Evolutionary conservation across 1,140 invertebrate species (phyloP), one percentile per base, ranked within the genome.

Genomic region (Scaptomyza pallida): DNA sequence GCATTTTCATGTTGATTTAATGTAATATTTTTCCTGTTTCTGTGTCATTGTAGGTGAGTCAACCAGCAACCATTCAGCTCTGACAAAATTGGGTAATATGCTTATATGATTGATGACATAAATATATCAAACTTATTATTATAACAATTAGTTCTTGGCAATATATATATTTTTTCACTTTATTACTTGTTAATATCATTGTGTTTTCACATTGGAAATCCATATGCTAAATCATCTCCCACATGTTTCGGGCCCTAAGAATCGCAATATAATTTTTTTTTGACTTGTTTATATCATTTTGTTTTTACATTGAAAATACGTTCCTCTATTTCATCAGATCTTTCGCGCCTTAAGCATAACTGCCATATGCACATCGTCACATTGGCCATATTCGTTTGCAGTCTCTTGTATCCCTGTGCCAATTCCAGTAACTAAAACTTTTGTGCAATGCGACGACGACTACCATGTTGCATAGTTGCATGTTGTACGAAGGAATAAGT

Each of bases 391-490:
- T 65, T 57, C 43, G 30, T 64, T 55, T 21, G 40, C 30, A 9
- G 2, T 26, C 15, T 3, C 13, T 5, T 9, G 26, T 30, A 37
- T 19, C 35, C 54, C 54, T 30, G 6, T 59, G 44, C 63, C 45
- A 59, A 50, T 59, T 67, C 45, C 26, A 43, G 13, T 62, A 51
- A 69, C 48, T 50, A 56, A 68, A 69, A 69, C 37, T 69, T 72
- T 68, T 60, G 43, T 56, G 33, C 44, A 16, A n/a, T 43, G 64
- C 51, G 40, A 50, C 51, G 40, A 37, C 44, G 51, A 33, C 26
- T 21, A 44, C 30, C 35, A 17, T 15, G 55, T 59, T 61, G 56
- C 50, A 48, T 61, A n/a, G 3, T 37, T 37, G 1, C n/a, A n/a
- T 37, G 33, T 12, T 37, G 33, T 12, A 3, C 4, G 12, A 2